These are phyloP conservation scores for Lucinisca nassula DNA, from an alignment of 2,888 invertebrate genomes.

Conservation along the genomic window DNA sequence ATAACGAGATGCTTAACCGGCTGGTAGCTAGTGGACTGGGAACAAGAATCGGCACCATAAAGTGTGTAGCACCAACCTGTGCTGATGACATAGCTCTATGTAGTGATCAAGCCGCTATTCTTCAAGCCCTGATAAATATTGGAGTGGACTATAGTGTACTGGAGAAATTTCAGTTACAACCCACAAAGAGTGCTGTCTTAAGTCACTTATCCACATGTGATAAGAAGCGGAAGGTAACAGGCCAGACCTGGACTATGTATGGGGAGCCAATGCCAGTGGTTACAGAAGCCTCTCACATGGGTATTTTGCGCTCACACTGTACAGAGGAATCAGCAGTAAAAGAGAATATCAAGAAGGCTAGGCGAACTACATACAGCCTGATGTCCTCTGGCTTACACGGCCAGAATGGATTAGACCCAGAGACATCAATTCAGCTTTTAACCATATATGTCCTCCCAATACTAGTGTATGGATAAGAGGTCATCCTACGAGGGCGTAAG, in stretches of 20 bases:
- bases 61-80: background rate
- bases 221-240: background rate
- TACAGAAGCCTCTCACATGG: background rate
- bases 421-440: background rate
- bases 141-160: background rate
- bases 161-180: background rate
- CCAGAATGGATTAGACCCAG: background rate
- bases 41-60: background rate
- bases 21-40: background rate
- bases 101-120: background rate
- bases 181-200: background rate
- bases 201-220: background rate
- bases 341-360: constrained; percentile 2
- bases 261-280: background rate
- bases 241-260: background rate
- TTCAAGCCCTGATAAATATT: background rate
- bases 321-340: background rate
- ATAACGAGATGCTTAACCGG: constrained; percentile 6
- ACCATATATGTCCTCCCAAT: background rate
- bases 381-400: background rate
- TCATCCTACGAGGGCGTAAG: background rate
- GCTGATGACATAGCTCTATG: background rate
- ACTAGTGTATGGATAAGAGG: background rate
- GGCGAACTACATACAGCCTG: background rate
- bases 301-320: background rate